phyloP scores from a whole-genome alignment of 2,797 vertebrate genomes.

The Aythya fuligula region DNA sequence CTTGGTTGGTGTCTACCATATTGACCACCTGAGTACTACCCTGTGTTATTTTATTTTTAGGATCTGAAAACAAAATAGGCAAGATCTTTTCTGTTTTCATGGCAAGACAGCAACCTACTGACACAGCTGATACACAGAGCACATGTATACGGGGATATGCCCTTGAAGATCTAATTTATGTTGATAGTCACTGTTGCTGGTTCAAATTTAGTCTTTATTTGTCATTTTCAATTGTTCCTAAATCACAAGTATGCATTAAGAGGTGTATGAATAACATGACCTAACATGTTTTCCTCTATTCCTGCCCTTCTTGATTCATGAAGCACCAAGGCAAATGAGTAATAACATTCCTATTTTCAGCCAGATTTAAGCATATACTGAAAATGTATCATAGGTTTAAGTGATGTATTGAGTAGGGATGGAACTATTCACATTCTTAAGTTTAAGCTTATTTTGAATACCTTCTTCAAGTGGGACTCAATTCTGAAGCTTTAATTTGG shows the following conservation, averaged over 20 bases:
- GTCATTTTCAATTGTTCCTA: neutral
- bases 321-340: neutral
- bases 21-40: neutral
- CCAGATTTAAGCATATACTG: neutral
- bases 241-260: neutral
- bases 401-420: neutral
- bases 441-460: neutral
- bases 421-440: slow-evolving; percentile 6
- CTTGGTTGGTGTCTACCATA: neutral
- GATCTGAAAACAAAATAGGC: neutral
- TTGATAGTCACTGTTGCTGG: neutral
- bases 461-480: slow-evolving; percentile 1
- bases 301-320: neutral
- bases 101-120: neutral
- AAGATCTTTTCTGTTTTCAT: neutral
- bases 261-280: neutral
- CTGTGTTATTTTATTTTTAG: neutral
- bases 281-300: neutral
- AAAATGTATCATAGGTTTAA: slow-evolving; percentile 1
- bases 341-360: neutral
- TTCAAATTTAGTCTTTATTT: slow-evolving; percentile 14
- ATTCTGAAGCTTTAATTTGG: slow-evolving; percentile 30
- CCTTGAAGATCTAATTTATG: neutral
- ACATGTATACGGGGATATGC: neutral
- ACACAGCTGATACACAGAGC: neutral